Conservation (phyloP, 2,797 vertebrate genomes). For the Brachyrhaphis roseni region DNA sequence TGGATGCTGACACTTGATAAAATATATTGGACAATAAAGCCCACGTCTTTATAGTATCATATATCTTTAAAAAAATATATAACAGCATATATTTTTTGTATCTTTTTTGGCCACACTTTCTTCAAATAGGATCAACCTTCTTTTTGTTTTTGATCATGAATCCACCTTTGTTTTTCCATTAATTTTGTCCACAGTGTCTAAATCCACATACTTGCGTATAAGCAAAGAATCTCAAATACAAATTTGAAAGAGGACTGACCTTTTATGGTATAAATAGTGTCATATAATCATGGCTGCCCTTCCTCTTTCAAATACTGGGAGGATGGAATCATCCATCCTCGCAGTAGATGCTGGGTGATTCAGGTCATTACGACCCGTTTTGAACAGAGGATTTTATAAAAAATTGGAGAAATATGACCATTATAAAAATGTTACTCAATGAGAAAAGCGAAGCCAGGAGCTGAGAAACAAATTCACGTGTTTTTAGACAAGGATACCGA, state of each 20-base stretch:
- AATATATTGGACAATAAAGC: constrained; percentile 49
- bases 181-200: not conserved
- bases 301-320: not conserved
- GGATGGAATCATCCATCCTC: no score
- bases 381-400: no score
- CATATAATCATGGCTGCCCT: not conserved
- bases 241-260: not conserved
- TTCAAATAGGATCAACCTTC: constrained; percentile 33
- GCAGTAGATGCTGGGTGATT: no score
- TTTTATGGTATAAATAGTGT: not conserved
- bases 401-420: no score
- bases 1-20: constrained; percentile 17
- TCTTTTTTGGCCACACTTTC: constrained; percentile 16
- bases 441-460: no score
- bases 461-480: no score
- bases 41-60: not conserved
- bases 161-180: no score
- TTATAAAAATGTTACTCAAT: no score
- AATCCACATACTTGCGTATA: not conserved
- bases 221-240: not conserved
- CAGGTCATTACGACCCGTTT: no score
- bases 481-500: no score
- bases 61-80: not conserved
- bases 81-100: not conserved
- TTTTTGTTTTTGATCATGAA: no score